A percentile compares a stretch with the other conserved stretches of the same genome.
Conservation (phyloP, 2,113 vertebrate species). For the Hippocampus guttulatus region DNA sequence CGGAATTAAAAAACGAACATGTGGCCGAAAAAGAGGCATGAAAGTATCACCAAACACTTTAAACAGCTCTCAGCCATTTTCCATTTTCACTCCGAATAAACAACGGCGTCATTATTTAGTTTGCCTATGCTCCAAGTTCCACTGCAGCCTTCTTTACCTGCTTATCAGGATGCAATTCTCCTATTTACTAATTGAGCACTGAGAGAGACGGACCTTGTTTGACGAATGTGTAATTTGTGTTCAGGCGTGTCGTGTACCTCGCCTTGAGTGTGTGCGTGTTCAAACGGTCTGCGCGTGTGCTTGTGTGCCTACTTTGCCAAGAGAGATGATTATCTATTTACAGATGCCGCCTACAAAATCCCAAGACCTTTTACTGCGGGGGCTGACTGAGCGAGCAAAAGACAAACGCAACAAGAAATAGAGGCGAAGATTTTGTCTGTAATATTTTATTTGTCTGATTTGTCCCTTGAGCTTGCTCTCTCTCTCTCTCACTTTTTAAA, state of each 20-base stretch:
- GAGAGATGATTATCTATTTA: conserved; percentile 72
- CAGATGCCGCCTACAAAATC: conserved; percentile 73
- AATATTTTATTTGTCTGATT: neutral
- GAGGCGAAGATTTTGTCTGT: conserved; percentile 9
- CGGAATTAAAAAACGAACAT: conserved; percentile 10
- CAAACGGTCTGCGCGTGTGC: conserved; percentile 5
- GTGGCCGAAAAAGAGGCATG: conserved; percentile 10
- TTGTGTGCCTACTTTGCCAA: conserved; percentile 35
- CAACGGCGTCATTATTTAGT: conserved; percentile 55
- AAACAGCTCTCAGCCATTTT: conserved; percentile 49
- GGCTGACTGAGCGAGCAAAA: conserved; percentile 43
- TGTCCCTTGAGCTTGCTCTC: neutral
- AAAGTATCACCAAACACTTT: conserved; percentile 37
- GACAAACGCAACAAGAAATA: conserved; percentile 7
- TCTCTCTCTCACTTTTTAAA: too few relatives aligned
- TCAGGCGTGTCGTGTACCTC: conserved; percentile 12
- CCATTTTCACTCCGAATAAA: conserved; percentile 60
- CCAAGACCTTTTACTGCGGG: conserved; percentile 66
- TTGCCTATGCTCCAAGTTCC: conserved; percentile 46
- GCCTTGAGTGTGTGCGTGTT: conserved; percentile 7
- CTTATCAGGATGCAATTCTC: conserved; percentile 38
- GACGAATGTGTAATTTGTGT: conserved; percentile 27
- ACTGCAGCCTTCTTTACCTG: conserved; percentile 35
- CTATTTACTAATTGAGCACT: conserved; percentile 42
- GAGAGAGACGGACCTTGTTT: conserved; percentile 26